Conservation (phyloP, 2,113 vertebrate species). For the Montifringilla adamsi region DNA sequence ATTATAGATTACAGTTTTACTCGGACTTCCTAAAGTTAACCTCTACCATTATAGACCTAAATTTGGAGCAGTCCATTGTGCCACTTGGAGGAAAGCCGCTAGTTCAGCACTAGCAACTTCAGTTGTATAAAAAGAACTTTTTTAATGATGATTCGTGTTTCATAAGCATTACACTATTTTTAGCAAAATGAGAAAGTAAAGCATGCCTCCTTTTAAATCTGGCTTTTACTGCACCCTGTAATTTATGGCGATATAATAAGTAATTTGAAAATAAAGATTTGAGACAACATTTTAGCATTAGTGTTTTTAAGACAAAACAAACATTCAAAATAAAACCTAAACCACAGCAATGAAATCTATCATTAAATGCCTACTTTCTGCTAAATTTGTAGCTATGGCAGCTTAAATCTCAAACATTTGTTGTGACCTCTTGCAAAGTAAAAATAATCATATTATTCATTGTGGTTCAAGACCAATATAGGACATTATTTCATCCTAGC, state of each 20-base stretch:
- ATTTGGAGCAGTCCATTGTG: conserved; percentile 70
- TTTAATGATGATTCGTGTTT: conserved; percentile 64
- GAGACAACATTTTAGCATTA: conserved; percentile 84
- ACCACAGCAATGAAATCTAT: conserved; percentile 77
- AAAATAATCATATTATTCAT: conserved; percentile 79
- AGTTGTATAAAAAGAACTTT: conserved; percentile 54
- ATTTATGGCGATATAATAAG: conserved; percentile 86
- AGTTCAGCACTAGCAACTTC: conserved; percentile 34
- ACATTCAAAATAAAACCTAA: conserved; percentile 83
- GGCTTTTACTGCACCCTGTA: conserved; percentile 76
- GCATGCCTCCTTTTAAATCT: conserved; percentile 79
- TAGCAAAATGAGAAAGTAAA: conserved; percentile 78
- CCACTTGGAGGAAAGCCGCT: conserved; percentile 65
- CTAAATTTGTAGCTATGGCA: conserved; percentile 79
- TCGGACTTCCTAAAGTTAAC: conserved; percentile 76
- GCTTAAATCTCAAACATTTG: conserved; percentile 73
- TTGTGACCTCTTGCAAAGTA: conserved; percentile 73
- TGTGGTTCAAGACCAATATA: conserved; percentile 57
- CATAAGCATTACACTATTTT: conserved; percentile 76
- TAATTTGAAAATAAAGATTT: conserved; percentile 85
- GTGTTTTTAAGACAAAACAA: conserved; percentile 84
- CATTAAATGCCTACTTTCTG: conserved; percentile 84
- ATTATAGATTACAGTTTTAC: conserved; percentile 73
- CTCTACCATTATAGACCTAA: conserved; percentile 75
- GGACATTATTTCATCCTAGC: conserved; percentile 59